Base-by-base conservation (phyloP, 2,113 vertebrate species). In the Chamaea fasciata region DNA sequence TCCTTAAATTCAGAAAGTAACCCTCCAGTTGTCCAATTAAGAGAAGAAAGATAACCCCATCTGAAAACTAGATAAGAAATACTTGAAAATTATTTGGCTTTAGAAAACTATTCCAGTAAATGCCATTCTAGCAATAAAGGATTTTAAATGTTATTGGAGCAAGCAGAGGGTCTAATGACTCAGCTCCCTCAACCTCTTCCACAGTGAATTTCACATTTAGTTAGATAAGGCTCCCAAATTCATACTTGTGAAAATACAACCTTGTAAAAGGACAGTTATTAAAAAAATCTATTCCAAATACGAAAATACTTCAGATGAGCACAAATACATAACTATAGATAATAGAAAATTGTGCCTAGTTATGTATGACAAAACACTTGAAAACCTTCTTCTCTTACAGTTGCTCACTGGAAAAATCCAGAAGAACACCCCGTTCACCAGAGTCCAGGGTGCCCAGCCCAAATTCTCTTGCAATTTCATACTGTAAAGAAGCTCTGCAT, bases 1-100 rank as follows among this genome's bases (percentile, higher is more conserved):
- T 95, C 84, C 91, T 97, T 28, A 99, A 94, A 33, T 99, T 98
- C 93, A 99, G 87, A 94, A 99, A 99, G 96, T 98, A 99, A 35
- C 98, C 99, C 55, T 98, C 98, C 65, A 99, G 96, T 73, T 99
- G 99, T 95, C 99, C 99, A 22, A 99, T 99, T 94, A 99, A 96
- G 97, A 99, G 92, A 46, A 99, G 98, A 37, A 99, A 92, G 91
- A 99, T 98, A 76, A 99, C 99, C 1, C 99, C 99, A 49, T 99
- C 99, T 97, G 99, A 97, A 98, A 99, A 98, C 99, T 99, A 15
- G 39, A 95, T 44, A 90, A 84, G 46, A 76, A 82, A 23, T 20
- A 50, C 21, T 37, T 41, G 11, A 65, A 13, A 55, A 86, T 76
- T 85, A 92, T 64, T 70, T 77, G 85, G n/a, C 56, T 81, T 82